Conservation (phyloP, 2,113 vertebrate genomes). For the Macaca mulatta region DNA sequence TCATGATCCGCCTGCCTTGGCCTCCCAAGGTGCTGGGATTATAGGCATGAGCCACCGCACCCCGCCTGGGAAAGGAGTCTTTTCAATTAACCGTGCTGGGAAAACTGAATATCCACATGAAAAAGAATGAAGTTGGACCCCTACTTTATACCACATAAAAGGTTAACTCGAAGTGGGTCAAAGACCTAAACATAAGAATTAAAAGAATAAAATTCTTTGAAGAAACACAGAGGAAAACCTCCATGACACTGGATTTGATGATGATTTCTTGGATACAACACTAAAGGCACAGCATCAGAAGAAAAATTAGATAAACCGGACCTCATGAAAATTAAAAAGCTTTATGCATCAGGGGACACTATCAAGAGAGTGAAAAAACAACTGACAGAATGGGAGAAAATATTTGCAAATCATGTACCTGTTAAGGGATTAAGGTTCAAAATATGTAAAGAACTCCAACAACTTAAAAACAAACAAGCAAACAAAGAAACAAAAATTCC, state of each 20-base stretch:
- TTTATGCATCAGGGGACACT: not conserved
- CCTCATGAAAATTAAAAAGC: not conserved
- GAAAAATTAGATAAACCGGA: not conserved
- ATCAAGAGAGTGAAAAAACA: not conserved
- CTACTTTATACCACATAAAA: not conserved
- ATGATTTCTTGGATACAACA: not conserved
- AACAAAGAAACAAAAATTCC: not conserved
- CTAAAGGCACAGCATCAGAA: not conserved
- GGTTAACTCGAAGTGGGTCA: slow-evolving; percentile 28
- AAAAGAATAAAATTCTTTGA: not conserved
- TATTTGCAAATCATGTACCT: not conserved
- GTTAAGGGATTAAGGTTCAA: not conserved
- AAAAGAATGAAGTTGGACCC: not conserved
- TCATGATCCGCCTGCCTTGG: no score
- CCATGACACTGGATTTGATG: not conserved
- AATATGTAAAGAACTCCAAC: not conserved
- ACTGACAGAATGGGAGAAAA: not conserved
- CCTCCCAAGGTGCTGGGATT: no score
- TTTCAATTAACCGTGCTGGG: not conserved
- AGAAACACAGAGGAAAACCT: not conserved
- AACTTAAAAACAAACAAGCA: not conserved
- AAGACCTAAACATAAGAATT: not conserved
- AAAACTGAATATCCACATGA: not conserved
- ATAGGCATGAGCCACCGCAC: no score
- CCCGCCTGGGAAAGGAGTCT: not conserved